These are phyloP conservation scores for Pterophyllum scalare DNA, from an alignment of 2,113 vertebrate species.

Conservation along the genomic window DNA sequence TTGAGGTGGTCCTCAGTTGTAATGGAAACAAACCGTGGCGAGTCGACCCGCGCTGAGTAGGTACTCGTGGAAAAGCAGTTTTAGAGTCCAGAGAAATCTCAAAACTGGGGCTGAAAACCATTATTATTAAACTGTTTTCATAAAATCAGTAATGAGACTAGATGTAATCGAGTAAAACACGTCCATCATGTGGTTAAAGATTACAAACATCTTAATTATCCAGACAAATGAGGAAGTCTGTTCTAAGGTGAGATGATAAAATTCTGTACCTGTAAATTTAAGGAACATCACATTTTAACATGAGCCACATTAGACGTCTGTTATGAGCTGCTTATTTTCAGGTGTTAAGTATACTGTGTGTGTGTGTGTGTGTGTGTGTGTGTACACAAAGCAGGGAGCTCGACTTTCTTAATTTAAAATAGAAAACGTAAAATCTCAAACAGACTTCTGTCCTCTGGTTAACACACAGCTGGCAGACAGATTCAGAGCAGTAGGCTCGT, in stretches of 20 bases:
- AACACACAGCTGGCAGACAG: slow-evolving; percentile 31
- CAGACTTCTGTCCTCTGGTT: neutral
- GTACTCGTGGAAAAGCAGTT: no score
- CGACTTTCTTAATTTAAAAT: neutral
- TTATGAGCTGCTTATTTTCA: neutral
- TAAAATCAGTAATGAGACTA: no score
- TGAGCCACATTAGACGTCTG: neutral
- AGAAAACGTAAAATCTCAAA: neutral
- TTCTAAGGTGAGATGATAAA: accelerated
- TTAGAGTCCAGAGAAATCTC: no score
- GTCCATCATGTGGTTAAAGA: neutral
- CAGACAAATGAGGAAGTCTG: neutral
- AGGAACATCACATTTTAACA: neutral
- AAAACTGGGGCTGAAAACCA: no score
- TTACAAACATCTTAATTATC: accelerated
- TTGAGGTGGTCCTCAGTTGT: no score
- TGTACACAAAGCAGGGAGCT: no score
- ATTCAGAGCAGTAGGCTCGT: slow-evolving; percentile 18
- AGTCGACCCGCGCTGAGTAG: no score
- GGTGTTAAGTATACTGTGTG: neutral
- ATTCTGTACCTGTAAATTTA: neutral
- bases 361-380: no score
- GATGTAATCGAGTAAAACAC: no score
- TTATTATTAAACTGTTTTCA: no score
- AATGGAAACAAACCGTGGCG: no score